These are phyloP conservation scores for Caranx melampygus DNA, from an alignment of 2,113 vertebrate genomes.

Conservation along the genomic window DNA sequence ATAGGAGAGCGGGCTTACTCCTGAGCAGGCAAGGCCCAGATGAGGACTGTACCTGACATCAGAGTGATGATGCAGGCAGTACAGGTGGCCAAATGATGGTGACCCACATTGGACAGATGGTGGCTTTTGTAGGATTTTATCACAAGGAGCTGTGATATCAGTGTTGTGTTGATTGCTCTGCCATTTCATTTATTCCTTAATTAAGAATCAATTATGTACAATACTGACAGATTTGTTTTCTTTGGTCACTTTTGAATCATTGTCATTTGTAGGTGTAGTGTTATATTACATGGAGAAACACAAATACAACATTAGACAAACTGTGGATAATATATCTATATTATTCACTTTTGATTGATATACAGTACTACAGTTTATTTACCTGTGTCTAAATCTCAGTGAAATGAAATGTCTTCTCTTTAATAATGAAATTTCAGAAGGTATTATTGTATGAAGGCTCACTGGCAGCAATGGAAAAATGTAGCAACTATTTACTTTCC, in stretches of 20 bases:
- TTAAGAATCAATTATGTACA: not conserved
- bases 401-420: not conserved
- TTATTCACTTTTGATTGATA: not conserved
- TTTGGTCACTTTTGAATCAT: not conserved
- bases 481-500: not conserved
- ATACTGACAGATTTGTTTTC: no score
- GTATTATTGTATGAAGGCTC: not conserved
- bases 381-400: not conserved
- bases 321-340: not conserved
- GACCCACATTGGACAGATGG: conserved; percentile 27
- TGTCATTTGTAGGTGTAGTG: not conserved
- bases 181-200: not conserved
- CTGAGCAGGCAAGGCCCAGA: not conserved
- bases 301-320: not conserved
- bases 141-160: conserved; percentile 8
- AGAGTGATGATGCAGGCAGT: conserved; percentile 28
- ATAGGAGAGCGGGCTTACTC: conserved; percentile 25
- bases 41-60: conserved; percentile 35
- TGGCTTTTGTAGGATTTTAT: conserved; percentile 8
- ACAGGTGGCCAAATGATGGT: conserved; percentile 39
- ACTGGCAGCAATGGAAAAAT: not conserved
- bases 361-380: not conserved
- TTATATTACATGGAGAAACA: not conserved
- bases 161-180: not conserved
- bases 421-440: not conserved